Base-by-base conservation (phyloP, 1,140 invertebrate genomes). In the Sminthurinus signatus region DNA sequence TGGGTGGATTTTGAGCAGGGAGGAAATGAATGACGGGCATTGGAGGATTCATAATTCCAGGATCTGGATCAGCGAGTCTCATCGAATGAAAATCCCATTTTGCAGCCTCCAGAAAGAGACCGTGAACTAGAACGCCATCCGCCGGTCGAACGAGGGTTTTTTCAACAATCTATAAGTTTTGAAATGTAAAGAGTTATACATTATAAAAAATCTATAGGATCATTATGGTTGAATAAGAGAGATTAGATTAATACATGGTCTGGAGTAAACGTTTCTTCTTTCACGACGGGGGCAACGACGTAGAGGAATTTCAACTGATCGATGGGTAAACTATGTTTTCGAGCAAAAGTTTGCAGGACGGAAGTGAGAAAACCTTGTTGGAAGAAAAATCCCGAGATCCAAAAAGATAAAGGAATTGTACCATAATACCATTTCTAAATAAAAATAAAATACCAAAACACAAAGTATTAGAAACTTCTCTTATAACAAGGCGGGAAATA, bases 351-450 rank as follows among this genome's bases (percentile, higher is more conserved):
- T 78, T 94, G 92, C 52, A 93, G 77, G 17, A 87, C 83, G 3
- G 89, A 90, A 5, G 91, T 94, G 60, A 94, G 80, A 73, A 95
- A 89, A 42, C 90, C 90, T 81, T 94, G 91, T 0, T 91, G 90
- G 75, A 93, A 94, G 75, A 89, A 95, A 72, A 94, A 85, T 19
- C 91, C 92, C 42, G 90, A 89, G 31, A 95, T 76, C 92, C 91
- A 95, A 74, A 85, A 93, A 4, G 89, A 92, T 36, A 81, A 80
- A 14, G 88, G 89, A n/a, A 77, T 78, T 4, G 83, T 84, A 12
- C 81, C 36, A 28, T 78, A 76, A 15, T 89, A 78, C 92, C 92
- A 94, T 61, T 78, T 81, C 83, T 86, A 68, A 77, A 72, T 65
- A 51, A 19, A 68, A 27, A 67, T n/a, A 27, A 31, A 65, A 57